A percentile compares a stretch with the other conserved stretches of the same genome.
Conservation (phyloP, 2,888 invertebrate species). For the Lochmaea crataegi region DNA sequence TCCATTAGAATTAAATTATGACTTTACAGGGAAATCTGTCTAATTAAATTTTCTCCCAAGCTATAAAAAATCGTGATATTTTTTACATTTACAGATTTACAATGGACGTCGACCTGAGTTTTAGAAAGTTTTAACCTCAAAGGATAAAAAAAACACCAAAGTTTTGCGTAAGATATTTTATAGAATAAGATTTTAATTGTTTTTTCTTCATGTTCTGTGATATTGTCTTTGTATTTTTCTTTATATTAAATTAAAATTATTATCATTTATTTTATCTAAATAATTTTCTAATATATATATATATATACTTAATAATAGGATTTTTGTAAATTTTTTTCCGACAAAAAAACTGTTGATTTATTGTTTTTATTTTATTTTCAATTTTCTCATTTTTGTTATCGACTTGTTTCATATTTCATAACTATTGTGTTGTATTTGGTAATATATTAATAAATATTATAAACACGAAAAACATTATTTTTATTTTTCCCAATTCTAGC, state of each 20-base stretch:
- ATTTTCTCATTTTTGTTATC: neutral
- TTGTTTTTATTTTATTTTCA: neutral
- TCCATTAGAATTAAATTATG: no score
- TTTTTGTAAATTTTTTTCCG: neutral
- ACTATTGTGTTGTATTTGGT: neutral
- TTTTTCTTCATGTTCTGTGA: conserved; percentile 20
- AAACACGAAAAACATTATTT: neutral
- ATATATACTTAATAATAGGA: neutral
- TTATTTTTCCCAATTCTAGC: neutral
- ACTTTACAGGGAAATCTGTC: no score
- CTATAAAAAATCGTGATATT: no score
- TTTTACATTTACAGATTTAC: conserved; percentile 30
- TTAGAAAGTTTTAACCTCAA: conserved; percentile 18
- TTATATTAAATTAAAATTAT: neutral
- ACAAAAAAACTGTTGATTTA: no score
- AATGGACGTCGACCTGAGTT: conserved; percentile 35
- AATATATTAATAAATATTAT: neutral
- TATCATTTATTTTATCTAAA: neutral
- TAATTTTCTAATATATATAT: neutral
- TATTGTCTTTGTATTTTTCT: conserved; percentile 1
- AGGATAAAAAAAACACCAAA: conserved; percentile 8
- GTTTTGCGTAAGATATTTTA: neutral
- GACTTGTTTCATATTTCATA: neutral
- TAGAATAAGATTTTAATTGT: conserved; percentile 1
- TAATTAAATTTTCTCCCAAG: no score